Evolutionary conservation across 92 coral and sea anemone species (phyloP), one percentile per base, ranked within the genome.

Genomic region (Epizoanthus illoricatus): DNA sequence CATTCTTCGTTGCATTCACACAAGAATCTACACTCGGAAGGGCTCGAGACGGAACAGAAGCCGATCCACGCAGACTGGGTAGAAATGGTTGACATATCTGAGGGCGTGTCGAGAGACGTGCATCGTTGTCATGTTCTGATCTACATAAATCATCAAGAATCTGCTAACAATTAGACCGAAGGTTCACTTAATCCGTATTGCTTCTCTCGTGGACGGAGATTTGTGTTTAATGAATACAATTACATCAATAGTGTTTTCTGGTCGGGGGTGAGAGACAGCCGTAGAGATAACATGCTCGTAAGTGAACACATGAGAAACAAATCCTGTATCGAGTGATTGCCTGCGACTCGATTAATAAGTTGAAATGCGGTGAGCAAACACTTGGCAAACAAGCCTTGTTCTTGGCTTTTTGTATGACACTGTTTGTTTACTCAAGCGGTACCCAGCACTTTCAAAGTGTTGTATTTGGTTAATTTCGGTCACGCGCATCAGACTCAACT

Each of bases 391-490:
- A 63, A 45, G 19, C 42, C n/a, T 63, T 62, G 60, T 63, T 78
- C 60, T n/a, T 66, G 82, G 71, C 71, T 63, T 78, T 75, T 62
- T 78, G 72, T 66, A 63, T 41, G 45, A 78, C 64, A 42, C 49
- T 21, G 60, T 78, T 63, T 78, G 61, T 78, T 78, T 78, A 58
- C 65, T 64, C 71, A 63, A 78, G 82, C 71, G 82, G 71, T 78
- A 21, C 41, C 71, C 39, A n/a, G 21, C 71, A n/a, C 39, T 64
- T 78, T 78, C 43, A 63, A 78, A 64, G 82, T 20, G 60, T 6
- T 42, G 19, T 64, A 57, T 78, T 63, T 78, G 71, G 71, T 42
- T 40, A 49, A 1, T 63, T 13, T 19, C 21, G 64, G 82, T 63
- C 82, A 78, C 82, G 59, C 59, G 70, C 8, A 36, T 12, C 41